Evolutionary conservation across 2,113 vertebrate genomes (phyloP).

Genomic region (Cyanoramphus novaezelandiae): DNA sequence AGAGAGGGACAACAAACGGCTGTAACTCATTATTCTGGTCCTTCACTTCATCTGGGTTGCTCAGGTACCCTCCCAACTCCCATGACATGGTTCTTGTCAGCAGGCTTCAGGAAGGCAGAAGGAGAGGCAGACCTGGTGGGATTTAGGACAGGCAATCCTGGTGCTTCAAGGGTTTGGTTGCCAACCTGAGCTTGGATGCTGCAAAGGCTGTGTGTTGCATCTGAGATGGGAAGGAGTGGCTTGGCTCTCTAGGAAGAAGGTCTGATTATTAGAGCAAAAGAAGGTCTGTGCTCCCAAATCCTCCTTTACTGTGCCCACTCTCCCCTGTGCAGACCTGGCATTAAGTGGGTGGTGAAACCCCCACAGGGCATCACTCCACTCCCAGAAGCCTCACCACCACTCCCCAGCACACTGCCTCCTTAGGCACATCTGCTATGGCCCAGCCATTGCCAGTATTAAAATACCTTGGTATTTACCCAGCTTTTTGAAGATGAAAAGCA

Average conservation of each 20-base stretch:
- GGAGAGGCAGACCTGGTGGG: background rate
- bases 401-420: background rate
- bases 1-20: background rate
- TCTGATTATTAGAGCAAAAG: background rate
- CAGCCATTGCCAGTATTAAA: background rate
- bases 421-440: background rate
- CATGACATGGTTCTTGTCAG: background rate
- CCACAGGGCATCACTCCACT: accelerated
- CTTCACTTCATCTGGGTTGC: background rate
- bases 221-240: background rate
- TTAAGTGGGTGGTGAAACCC: background rate
- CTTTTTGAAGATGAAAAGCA: background rate
- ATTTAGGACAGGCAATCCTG: background rate
- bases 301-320: background rate
- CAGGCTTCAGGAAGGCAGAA: background rate
- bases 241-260: background rate
- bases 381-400: background rate
- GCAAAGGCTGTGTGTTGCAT: background rate
- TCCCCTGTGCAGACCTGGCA: background rate
- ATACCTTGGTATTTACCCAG: background rate
- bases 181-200: accelerated
- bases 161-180: accelerated
- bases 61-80: background rate
- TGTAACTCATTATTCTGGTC: background rate
- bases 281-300: background rate